Evolutionary conservation across 2,797 vertebrate genomes (phyloP).

Genomic region (Sebastes flavidus): DNA sequence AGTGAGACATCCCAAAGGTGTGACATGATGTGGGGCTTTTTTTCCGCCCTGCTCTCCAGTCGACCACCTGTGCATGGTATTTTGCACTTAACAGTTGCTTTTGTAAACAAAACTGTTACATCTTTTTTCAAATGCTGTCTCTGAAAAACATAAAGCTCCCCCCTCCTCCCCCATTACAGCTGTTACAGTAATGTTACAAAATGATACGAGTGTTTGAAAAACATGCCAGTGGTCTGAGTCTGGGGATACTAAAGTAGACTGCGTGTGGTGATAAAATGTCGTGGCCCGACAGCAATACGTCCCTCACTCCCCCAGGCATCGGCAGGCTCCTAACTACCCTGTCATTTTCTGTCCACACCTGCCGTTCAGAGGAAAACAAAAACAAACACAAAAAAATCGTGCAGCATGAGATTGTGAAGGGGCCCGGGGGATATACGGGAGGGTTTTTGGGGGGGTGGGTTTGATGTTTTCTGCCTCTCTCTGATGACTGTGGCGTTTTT

Average conservation of each 20-base stretch:
- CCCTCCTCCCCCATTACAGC: constrained; percentile 37
- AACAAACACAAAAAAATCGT: constrained; percentile 32
- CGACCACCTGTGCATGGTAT: constrained; percentile 68
- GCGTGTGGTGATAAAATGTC: constrained; percentile 30
- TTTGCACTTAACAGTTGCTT: constrained; percentile 76
- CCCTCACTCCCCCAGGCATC: constrained; percentile 19
- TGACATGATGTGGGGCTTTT: constrained; percentile 43
- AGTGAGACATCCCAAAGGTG: constrained; percentile 50
- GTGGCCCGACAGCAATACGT: constrained; percentile 69
- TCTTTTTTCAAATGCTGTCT: constrained; percentile 57
- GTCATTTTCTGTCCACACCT: constrained; percentile 54
- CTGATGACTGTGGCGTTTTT: constrained; percentile 79
- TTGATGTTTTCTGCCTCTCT: constrained; percentile 76
- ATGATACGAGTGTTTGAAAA: constrained; percentile 50
- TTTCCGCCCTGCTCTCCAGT: constrained; percentile 54
- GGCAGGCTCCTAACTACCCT: constrained; percentile 17
- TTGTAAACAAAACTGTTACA: constrained; percentile 48
- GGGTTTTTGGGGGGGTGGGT: constrained; percentile 24
- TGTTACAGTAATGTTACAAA: constrained; percentile 50
- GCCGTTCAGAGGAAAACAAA: constrained; percentile 46
- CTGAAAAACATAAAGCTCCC: constrained; percentile 25
- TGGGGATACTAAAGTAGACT: constrained; percentile 43
- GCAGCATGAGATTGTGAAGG: constrained; percentile 79
- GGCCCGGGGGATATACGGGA: constrained; percentile 10
- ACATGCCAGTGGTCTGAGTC: constrained; percentile 20